phyloP scores from a whole-genome alignment of 2,888 invertebrate genomes.

The Scotopteryx bipunctaria region DNA sequence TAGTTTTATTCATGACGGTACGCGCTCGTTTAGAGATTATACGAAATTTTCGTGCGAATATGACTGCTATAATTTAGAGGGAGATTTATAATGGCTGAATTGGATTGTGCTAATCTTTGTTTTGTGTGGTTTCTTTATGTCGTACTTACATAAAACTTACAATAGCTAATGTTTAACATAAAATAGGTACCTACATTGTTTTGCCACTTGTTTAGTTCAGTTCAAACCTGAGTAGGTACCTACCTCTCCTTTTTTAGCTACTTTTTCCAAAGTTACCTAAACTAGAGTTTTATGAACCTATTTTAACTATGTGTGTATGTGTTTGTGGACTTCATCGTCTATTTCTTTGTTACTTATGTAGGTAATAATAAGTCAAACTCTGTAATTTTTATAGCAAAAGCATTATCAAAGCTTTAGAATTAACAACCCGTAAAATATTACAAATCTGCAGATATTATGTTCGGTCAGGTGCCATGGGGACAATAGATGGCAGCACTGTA shows the following conservation, averaged over 20 bases:
- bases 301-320: too few species aligned
- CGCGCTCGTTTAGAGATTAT: slow-evolving; percentile 56
- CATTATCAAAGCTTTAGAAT: slow-evolving; percentile 19
- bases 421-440: slow-evolving; percentile 44
- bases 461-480: slow-evolving; percentile 32
- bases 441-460: slow-evolving; percentile 27
- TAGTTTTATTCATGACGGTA: slow-evolving; percentile 80
- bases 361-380: too few species aligned
- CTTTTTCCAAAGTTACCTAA: too few species aligned
- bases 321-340: too few species aligned
- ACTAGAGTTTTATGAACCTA: too few species aligned
- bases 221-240: too few species aligned
- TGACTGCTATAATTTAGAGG: slow-evolving; percentile 47
- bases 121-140: slow-evolving; percentile 20
- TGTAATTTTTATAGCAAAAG: slow-evolving; percentile 2
- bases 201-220: too few species aligned
- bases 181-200: too few species aligned
- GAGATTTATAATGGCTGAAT: slow-evolving; percentile 40
- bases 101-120: slow-evolving; percentile 32
- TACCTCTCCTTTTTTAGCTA: too few species aligned
- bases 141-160: too few species aligned
- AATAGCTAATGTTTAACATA: slow-evolving; percentile 8
- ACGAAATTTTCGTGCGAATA: slow-evolving; percentile 53
- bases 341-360: too few species aligned
- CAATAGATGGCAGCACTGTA: slow-evolving; percentile 21